Percentiles rank a stretch among this genome's conserved stretches.
Evolutionary conservation across 1,140 invertebrate species (phyloP).

Genomic region (Drosophila murphyi): DNA sequence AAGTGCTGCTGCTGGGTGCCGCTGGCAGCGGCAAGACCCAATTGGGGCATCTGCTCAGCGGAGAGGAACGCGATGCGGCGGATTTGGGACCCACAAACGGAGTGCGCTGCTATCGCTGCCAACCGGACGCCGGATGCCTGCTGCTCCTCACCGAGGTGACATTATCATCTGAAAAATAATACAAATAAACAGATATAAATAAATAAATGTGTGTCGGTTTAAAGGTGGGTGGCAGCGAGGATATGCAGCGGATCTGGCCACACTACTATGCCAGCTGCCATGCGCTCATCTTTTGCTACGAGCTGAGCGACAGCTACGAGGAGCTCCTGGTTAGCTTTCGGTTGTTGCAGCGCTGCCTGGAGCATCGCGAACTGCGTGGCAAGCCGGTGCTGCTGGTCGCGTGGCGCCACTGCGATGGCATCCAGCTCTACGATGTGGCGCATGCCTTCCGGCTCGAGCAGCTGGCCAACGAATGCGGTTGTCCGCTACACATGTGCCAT

Average conservation of each 20-base stretch:
- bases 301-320: conserved; percentile 44
- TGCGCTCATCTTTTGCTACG: conserved; percentile 72
- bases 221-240: conserved; percentile 61
- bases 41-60: conserved; percentile 56
- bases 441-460: conserved; percentile 63
- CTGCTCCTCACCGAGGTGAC: conserved; percentile 63
- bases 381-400: conserved; percentile 72
- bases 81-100: conserved; percentile 68
- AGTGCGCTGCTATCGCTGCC: conserved; percentile 55
- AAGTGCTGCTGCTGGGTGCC: conserved; percentile 66
- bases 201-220: background rate
- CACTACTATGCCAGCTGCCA: conserved; percentile 69
- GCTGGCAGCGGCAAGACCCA: conserved; percentile 73
- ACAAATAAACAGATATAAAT: background rate
- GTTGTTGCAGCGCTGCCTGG: conserved; percentile 44
- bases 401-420: conserved; percentile 55
- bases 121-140: background rate
- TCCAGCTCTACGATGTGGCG: conserved; percentile 77
- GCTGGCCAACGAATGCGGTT: conserved; percentile 45
- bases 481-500: conserved; percentile 61
- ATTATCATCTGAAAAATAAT: too few relatives aligned
- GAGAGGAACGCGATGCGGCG: conserved; percentile 11
- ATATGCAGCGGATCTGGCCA: conserved; percentile 79
- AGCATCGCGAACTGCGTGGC: conserved; percentile 50
- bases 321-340: conserved; percentile 47